Evolutionary conservation across 2,113 vertebrate species (phyloP).

Genomic region (Sisor rabdophorus): DNA sequence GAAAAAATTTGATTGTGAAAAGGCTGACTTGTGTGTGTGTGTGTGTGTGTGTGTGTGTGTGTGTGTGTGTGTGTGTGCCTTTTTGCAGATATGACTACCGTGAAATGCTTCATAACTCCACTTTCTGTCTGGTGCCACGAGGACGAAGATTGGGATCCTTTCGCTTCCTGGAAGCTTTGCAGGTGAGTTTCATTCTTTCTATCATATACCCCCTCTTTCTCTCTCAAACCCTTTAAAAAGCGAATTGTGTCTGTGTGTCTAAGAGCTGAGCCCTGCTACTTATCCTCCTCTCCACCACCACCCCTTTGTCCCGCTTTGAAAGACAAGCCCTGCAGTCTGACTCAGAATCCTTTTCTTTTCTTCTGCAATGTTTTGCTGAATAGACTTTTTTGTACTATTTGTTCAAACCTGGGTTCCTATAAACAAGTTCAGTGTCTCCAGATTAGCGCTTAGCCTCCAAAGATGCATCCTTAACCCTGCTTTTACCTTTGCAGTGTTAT

Average conservation of each 20-base stretch:
- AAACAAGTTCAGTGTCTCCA: too few relatives aligned
- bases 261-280: slow-evolving; percentile 52
- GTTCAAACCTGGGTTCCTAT: neutral
- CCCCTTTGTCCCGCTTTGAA: slow-evolving; percentile 17
- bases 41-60: neutral
- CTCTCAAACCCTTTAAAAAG: slow-evolving; percentile 6
- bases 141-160: slow-evolving; percentile 96
- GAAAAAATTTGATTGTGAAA: neutral
- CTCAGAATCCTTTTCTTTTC: neutral
- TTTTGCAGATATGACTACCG: slow-evolving; percentile 91
- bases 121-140: slow-evolving; percentile 98
- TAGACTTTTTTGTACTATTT: accelerated
- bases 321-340: neutral
- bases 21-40: neutral
- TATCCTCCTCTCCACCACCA: slow-evolving; percentile 19
- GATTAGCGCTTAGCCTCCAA: neutral
- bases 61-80: neutral
- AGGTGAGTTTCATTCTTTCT: slow-evolving; percentile 67
- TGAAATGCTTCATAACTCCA: slow-evolving; percentile 99
- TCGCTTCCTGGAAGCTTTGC: slow-evolving; percentile 92
- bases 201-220: slow-evolving; percentile 1
- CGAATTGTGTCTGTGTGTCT: slow-evolving; percentile 16
- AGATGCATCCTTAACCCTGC: neutral
- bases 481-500: too few relatives aligned
- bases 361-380: neutral